phyloP scores from a whole-genome alignment of 2,113 vertebrate genomes.

The Leptodactylus fuscus region DNA sequence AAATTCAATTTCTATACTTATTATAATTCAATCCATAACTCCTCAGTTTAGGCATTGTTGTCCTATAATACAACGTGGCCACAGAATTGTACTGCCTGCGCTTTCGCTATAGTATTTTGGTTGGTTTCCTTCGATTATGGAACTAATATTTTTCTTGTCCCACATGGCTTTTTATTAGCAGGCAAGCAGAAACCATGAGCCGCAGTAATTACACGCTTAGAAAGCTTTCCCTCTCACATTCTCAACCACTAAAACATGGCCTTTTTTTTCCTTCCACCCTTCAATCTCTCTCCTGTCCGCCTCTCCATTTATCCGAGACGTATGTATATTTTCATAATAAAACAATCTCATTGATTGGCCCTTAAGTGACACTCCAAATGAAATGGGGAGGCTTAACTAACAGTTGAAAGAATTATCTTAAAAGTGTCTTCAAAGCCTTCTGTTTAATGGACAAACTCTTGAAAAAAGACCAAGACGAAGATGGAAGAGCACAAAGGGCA shows the following conservation, averaged over 20 bases:
- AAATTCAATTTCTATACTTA: neutral
- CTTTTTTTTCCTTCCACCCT: conserved; percentile 27
- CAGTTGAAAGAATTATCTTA: conserved; percentile 52
- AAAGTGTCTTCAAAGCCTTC: conserved; percentile 43
- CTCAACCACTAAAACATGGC: conserved; percentile 29
- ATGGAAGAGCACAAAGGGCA: conserved; percentile 51
- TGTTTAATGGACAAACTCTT: conserved; percentile 53
- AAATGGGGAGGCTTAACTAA: conserved; percentile 51
- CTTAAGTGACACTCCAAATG: conserved; percentile 43
- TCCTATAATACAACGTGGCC: neutral
- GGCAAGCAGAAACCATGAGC: neutral
- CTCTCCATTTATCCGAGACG: neutral
- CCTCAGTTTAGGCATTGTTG: neutral
- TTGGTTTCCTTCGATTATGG: conserved; percentile 36
- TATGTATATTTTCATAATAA: conserved; percentile 56
- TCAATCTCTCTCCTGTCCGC: conserved; percentile 17
- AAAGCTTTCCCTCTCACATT: conserved; percentile 33
- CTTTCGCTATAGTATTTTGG: neutral
- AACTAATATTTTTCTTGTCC: conserved; percentile 41
- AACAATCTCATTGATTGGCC: conserved; percentile 46
- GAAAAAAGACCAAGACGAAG: conserved; percentile 52
- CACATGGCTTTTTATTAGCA: conserved; percentile 16
- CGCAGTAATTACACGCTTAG: conserved; percentile 28
- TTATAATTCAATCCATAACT: neutral
- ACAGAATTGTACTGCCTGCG: neutral